These are phyloP conservation scores for Leptobrachium leishanense DNA, from an alignment of 2,113 vertebrate species.

Conservation along the genomic window DNA sequence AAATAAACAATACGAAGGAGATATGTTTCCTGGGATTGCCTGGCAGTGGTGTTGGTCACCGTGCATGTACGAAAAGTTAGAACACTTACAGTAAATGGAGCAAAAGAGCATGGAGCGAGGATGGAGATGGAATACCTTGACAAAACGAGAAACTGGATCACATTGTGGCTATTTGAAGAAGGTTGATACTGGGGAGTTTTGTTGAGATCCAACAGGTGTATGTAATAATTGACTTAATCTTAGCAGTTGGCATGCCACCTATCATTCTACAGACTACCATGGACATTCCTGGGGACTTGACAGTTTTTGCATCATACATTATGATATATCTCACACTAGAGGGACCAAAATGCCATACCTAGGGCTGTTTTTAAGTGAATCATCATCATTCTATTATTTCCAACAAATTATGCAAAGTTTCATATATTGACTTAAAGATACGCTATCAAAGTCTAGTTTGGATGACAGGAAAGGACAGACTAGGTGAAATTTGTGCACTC, in stretches of 20 bases:
- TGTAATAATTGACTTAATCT: background rate
- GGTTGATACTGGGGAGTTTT: background rate
- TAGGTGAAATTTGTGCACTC: no score
- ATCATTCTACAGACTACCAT: background rate
- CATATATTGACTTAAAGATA: no score
- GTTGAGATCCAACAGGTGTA: background rate
- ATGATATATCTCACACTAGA: background rate
- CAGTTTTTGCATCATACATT: background rate
- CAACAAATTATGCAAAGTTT: no score
- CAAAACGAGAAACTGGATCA: background rate
- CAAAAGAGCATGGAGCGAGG: background rate
- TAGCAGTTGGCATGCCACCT: background rate
- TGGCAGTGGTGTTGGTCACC: background rate
- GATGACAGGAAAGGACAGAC: no score
- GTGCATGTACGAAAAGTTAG: no score
- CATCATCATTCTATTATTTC: no score
- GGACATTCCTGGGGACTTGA: background rate
- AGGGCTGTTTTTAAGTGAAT: no score
- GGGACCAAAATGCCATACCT: background rate
- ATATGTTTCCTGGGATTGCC: conserved; percentile 2
- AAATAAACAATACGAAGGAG: background rate
- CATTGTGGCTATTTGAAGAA: background rate
- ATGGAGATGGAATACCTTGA: background rate
- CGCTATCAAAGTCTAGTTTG: no score
- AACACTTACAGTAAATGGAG: conserved; percentile 3